Base-by-base conservation (phyloP, 2,888 invertebrate species). In the Zygogramma bicolorata region DNA sequence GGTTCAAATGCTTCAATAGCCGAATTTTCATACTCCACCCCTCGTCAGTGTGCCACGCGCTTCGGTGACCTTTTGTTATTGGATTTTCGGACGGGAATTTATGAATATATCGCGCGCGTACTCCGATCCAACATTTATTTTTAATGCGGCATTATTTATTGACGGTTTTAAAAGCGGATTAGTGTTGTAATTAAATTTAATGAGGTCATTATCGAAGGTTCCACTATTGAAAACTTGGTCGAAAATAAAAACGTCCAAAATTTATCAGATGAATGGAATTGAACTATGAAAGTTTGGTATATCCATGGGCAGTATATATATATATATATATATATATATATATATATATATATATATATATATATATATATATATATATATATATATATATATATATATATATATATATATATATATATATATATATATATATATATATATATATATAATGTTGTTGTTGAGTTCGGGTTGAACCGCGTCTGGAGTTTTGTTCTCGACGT, bases 111-210 rank as follows among this genome's bases (percentile, higher is more conserved):
- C 53, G 27, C 25, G 27, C 6, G 25, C 10, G 53, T 25, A 53
- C n/a, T 25, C 25, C 6, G 53, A 53, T 53, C 53, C 18, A 15
- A n/a, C 60, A 31, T 68, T 68, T 42, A 59, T 42, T 67, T 67
- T 59, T 57, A 27, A 25, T 69, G 40, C 13, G 22, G 27, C 22
- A 62, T 71, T 67, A 58, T 59, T 67, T 62, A 66, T 67, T 18
- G 71, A 20, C 34, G 62, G 58, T 29, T 34, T 62, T 66, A 57
- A 62, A 67, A 13, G 46, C 18, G 62, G 62, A 67, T 71, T 67
- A 71, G 57, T 71, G 67, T 62, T 25, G 58, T 67, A 58, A 71
- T 62, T 62, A 65, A 67, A 57, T 71, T 71, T 71, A 71, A 71
- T 71, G 71, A 71, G 67, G 57, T 71, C 67, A 71, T 71, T 71